Conservation (phyloP, 2,113 vertebrate species). For the Sebastes fasciatus region DNA sequence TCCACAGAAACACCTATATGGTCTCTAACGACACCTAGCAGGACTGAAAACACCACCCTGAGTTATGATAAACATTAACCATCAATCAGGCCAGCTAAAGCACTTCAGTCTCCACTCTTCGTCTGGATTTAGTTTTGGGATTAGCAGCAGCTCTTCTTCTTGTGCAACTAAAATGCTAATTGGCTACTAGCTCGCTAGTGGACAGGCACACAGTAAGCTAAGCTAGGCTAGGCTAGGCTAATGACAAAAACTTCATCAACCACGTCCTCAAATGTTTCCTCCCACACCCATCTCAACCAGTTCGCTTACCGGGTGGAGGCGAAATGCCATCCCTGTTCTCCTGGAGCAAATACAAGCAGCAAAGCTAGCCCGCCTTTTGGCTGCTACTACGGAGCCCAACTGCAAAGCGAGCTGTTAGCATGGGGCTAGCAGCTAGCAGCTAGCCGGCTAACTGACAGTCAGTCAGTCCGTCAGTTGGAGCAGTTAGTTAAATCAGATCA, state of each 20-base stretch:
- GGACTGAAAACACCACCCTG: constrained; percentile 28
- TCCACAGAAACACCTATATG: constrained; percentile 39
- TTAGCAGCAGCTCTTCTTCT: constrained; percentile 48
- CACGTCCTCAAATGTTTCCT: constrained; percentile 48
- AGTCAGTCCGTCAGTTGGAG: no score
- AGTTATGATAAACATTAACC: constrained; percentile 13
- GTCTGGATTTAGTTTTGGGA: constrained; percentile 20
- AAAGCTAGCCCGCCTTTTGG: constrained; percentile 26
- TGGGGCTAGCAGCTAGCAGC: constrained; percentile 40
- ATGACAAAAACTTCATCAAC: constrained; percentile 72
- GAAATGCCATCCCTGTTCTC: constrained; percentile 64
- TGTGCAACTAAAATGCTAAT: constrained; percentile 71
- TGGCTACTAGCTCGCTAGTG: constrained; percentile 65
- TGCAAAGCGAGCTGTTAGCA: constrained; percentile 43
- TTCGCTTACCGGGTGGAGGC: constrained; percentile 57
- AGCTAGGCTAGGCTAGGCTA: constrained; percentile 72
- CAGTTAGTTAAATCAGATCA: constrained; percentile 11
- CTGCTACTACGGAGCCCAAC: constrained; percentile 16
- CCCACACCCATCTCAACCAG: constrained; percentile 51
- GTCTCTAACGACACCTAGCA: constrained; percentile 52
- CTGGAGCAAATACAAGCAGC: constrained; percentile 37
- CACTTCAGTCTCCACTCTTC: background rate
- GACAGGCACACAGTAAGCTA: constrained; percentile 44
- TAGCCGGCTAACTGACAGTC: constrained; percentile 82
- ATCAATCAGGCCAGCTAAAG: background rate